Base-by-base conservation (phyloP, 2,797 vertebrate species). In the Selene dorsalis region DNA sequence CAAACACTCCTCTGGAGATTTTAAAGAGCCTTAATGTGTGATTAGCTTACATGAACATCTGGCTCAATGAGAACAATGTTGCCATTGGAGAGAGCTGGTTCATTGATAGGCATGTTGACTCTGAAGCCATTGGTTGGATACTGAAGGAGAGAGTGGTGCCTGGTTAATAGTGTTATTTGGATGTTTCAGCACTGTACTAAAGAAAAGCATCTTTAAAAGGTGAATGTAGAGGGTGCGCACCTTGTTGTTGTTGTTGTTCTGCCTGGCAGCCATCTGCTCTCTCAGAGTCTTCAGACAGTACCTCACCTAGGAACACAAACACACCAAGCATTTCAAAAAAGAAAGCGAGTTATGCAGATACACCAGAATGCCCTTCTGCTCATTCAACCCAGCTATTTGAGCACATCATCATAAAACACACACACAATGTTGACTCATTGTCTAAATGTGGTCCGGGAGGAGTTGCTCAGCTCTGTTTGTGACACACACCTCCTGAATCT, bases 401-500 rank as follows among this genome's bases (percentile, higher is more conserved):
- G 17, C 24, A 0, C 28, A 22, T 26, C 4, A 1, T 26, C 47
- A 38, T 59, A 22, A 59, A 47, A 43, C 10, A 3, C 71, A 39
- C 58, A 64, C 22, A 66, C 32, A 58, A 53, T 17, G 67, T 55
- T 88, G 65, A 80, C 50, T 88, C 80, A 77, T 22, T 22, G 59
- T 75, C 69, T 76, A 67, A 45, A 58, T 24, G 24, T 4, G 8
- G 18, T 24, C 6, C 7, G 16, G 48, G 47, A 58, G 24, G 22
- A 20, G 10, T 35, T 47, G 56, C 48, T 39, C 17, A 30, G 12
- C 17, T 22, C 28, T 0, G 28, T 30, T 70, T 60, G n/a, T n/a
- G n/a, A n/a, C 22, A 13, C 6, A 45, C 73, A 86, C 97, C 97
- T 98, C 97, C 87, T 97, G 97, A 64, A 96, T 96, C 74, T 97